Conservation (phyloP, 2,797 vertebrate genomes). For the Pangasius krempfi region DNA sequence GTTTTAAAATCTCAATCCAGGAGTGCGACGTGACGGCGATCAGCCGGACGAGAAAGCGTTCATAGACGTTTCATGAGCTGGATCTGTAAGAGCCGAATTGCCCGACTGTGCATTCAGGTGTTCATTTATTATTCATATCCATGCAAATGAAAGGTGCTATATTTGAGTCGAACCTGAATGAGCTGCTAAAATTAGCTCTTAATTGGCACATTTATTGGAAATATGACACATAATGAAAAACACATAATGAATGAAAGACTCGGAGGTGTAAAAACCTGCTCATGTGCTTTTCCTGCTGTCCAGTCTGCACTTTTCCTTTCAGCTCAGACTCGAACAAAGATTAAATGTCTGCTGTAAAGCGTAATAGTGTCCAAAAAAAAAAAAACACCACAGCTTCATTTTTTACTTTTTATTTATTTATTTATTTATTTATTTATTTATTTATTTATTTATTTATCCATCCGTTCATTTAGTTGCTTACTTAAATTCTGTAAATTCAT, state of each 20-base stretch:
- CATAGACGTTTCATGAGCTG: conserved; percentile 42
- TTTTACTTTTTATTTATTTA: no score
- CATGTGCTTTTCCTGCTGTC: background rate
- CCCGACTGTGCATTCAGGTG: conserved; percentile 43
- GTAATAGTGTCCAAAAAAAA: background rate
- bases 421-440: no score
- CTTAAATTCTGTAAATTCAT: no score
- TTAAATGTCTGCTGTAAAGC: background rate
- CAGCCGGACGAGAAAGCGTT: conserved; percentile 24
- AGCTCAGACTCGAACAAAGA: background rate
- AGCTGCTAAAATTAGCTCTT: conserved; percentile 54
- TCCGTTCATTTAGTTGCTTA: no score
- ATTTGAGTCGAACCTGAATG: conserved; percentile 47
- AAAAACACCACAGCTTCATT: no score
- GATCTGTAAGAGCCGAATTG: background rate
- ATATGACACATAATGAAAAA: conserved; percentile 36
- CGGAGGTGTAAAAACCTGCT: conserved; percentile 28
- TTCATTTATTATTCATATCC: conserved; percentile 53
- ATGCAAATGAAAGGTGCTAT: conserved; percentile 53
- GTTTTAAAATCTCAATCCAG: conserved; percentile 60
- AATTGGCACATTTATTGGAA: conserved; percentile 50
- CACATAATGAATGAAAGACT: conserved; percentile 48
- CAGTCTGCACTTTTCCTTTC: background rate
- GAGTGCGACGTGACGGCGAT: conserved; percentile 57
- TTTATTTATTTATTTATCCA: no score